Base-by-base conservation (phyloP, 2,113 vertebrate genomes). In the Caranx ignobilis region DNA sequence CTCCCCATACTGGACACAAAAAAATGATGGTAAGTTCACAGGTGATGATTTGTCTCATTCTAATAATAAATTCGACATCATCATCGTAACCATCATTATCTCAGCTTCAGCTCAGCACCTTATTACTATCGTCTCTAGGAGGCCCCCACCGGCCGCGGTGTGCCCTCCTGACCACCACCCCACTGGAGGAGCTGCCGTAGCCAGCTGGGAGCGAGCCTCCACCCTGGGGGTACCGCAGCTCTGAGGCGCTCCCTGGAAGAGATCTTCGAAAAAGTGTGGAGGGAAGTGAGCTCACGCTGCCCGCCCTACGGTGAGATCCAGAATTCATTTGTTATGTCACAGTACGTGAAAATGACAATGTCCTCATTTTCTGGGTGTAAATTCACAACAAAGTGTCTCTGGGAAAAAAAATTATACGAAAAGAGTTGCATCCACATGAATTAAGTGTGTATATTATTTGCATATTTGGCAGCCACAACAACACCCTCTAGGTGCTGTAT, bases 191-290 rank as follows among this genome's bases (percentile, higher is more conserved):
- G 92, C 87, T 96, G 89, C 94, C 89, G n/a, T 97, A 98, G 57
- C 96, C 96, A 32, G 96, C 79, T 32, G 93, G 72, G 90, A 97
- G 88, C 81, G 96, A 91, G 83, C 96, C 95, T 6, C 94, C 86
- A 37, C 94, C 94, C 90, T 98, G 97, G 34, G 96, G 96, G 84
- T 97, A 97, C 65, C 96, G 95, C 77, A 98, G 95, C 90, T 98
- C 97, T 7, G 96, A 93, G 72, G 96, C 95, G 59, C 97, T 98
- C 74, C 97, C 97, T 41, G 97, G 97, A 67, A 98, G 96, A 88
- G 97, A 98, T 90, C 97, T 96, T 88, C 84, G 89, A 50, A 88
- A 89, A 77, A 92, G 88, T 52, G 82, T 91, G 87, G 83, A 94
- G 62, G 93, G 93, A 63, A 94, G 92, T 34, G 93, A 93, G 83